Evolutionary conservation across 2,797 vertebrate genomes (phyloP), one percentile per base, ranked within the genome.

Genomic region (Enteromius paludinosus): DNA sequence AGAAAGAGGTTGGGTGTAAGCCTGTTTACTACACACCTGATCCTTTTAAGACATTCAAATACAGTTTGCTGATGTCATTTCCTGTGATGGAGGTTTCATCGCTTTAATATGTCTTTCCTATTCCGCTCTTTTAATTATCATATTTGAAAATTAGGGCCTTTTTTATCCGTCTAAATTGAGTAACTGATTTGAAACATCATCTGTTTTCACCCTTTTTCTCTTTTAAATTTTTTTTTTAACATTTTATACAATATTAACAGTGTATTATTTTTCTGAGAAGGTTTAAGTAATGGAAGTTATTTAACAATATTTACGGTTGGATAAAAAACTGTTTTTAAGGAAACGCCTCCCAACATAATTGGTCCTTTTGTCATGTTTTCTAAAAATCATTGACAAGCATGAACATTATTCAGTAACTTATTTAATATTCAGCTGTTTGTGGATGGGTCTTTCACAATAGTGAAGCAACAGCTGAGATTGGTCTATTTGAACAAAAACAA

Each of bases 31-130:
- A 69, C 30, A 6, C 10, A 28, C 20, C 8, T 25, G 15, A 47
- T 1, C 4, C 18, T 25, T 64, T 2, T 28, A 73, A 47, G 2
- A 3, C 14, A 43, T 71, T 45, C 12, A 45, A 17, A 43, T 20
- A 30, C 15, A 79, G 35, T 2, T 30, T 33, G 33, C 18, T 80
- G 78, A 72, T 62, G 54, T 80, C 68, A 80, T 80, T 71, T 80
- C 41, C 78, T 80, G 68, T 38, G n/a, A 1, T 35, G 62, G 28
- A 64, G 10, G 1, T 52, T 68, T 68, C 35, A 7, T 11, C 18
- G 41, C 20, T 23, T 23, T 15, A 7, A 8, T 0, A 41, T 68
- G 20, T 66, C 10, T 41, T 66, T 38, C 33, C 33, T 38, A 12
- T 38, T 7, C 12, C 20, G 14, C 12, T 41, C 30, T 41, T 66